Evolutionary conservation across 1,140 invertebrate species (phyloP), one percentile per base, ranked within the genome.

Genomic region (Nebria ingens): DNA sequence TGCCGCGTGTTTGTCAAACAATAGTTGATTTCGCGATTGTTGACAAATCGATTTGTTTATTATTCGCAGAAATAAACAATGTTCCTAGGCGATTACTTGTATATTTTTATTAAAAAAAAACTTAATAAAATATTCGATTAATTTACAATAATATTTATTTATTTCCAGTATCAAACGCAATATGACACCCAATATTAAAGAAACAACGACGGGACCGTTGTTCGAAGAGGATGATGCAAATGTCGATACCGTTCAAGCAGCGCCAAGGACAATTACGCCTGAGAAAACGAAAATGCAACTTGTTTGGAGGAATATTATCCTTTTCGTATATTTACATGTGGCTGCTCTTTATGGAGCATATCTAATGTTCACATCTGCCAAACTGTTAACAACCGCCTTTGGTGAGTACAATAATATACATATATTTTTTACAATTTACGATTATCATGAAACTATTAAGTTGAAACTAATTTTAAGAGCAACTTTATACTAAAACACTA

Each of bases 271-370:
- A 62, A 64, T 64, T 51, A 59, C 63, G 40, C 66, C 78, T 42
- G 70, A 75, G 53, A 65, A 75, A 56, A 67, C 71, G 25, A 71
- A 77, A 61, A 64, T 75, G 4, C 64, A 86, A 63, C 83, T 94
- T 21, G 93, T 97, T 0, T 98, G 95, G 94, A 81, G 86, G 62
- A 98, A 98, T 71, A 91, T 98, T 9, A 73, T 87, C 3, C 71
- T 92, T 0, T 96, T 97, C 68, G 65, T 73, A 4, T 83, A 85
- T 58, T 78, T 98, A n/a, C 96, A 99, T 73, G 21, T 89, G 12
- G 84, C 82, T 19, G 87, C 91, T 2, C 19, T 97, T 1, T 94
- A 94, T 68, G 93, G 92, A 21, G 61, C 87, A 1, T 95, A 87
- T 64, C 76, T 95, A 0, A 77, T 82, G 59, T 68, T 96, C 9